Evolutionary conservation across 2,888 invertebrate genomes (phyloP).

Genomic region (Lasioglossum vierecki): DNA sequence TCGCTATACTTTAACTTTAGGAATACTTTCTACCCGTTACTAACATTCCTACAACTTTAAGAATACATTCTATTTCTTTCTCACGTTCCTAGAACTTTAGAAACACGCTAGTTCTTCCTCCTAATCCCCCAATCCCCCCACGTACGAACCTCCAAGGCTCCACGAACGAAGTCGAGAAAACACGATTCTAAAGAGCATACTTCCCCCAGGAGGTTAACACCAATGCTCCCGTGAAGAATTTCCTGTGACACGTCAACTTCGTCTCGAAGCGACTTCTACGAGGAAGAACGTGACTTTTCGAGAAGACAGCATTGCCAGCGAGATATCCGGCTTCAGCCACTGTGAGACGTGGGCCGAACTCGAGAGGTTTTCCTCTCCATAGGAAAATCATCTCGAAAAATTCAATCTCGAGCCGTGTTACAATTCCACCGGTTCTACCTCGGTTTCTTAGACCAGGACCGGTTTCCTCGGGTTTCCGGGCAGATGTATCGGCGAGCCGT

Average conservation of each 20-base stretch:
- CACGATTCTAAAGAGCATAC: background rate
- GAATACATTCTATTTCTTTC: background rate
- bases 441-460: background rate
- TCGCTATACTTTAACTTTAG: background rate
- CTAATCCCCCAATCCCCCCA: background rate
- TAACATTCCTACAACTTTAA: background rate
- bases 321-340: background rate
- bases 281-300: background rate
- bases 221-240: background rate
- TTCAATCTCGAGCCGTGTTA: constrained; percentile 8
- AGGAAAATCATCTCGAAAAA: constrained; percentile 18
- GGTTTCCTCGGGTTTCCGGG: background rate
- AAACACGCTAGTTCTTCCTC: background rate
- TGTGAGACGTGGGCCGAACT: background rate
- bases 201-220: background rate
- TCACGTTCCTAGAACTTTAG: background rate
- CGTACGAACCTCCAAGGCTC: background rate
- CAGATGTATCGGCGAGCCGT: background rate
- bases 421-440: background rate
- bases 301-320: background rate
- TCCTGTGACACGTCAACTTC: background rate
- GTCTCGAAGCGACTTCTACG: background rate
- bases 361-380: background rate
- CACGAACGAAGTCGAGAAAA: background rate
- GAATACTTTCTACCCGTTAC: background rate